Evolutionary conservation across 2,888 invertebrate species (phyloP), one percentile per base, ranked within the genome.

Genomic region (Pseudanteris insignis): DNA sequence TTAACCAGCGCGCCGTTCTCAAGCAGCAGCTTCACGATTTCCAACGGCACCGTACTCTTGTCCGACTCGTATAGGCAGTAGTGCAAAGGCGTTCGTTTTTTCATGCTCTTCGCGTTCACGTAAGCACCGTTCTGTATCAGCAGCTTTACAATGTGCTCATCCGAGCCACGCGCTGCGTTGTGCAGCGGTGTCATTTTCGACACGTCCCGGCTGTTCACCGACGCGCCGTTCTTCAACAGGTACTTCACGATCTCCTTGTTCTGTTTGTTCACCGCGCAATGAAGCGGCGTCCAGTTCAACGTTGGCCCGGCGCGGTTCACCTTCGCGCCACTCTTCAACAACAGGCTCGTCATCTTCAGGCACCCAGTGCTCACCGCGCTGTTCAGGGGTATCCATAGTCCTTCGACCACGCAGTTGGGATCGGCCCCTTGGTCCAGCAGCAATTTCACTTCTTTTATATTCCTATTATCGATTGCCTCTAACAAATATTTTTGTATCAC

Each of bases 111-210:
- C 26, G 26, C 26, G 26, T 26, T 26, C 8, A 26, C 9, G 9
- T n/a, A n/a, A 2, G 26, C 26, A n/a, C 26, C 26, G 26, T n/a
- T 26, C 26, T n/a, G 3, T n/a, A 26, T 2, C 8, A 26, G 26
- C 26, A 7, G 6, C 2, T n/a, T 4, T 4, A 26, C 26, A n/a
- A 26, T 26, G 26, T 26, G 4, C 26, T 2, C 2, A n/a, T 26
- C 9, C 6, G 26, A 26, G 6, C 26, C 26, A n/a, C 26, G 26
- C 5, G 26, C 26, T n/a, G 26, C 26, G 9, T 26, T 26, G 26
- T 26, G 26, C 26, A 26, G n/a, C 8, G 26, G 26, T n/a, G 26
- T 26, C 26, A 26, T 26, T n/a, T 26, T 26, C 8, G 26, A 26
- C 6, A 26, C 26, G 26, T 26, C 26, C 9, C 26, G 26, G 26